phyloP scores from a whole-genome alignment of 2,888 invertebrate species.

The Tachina lurida region DNA sequence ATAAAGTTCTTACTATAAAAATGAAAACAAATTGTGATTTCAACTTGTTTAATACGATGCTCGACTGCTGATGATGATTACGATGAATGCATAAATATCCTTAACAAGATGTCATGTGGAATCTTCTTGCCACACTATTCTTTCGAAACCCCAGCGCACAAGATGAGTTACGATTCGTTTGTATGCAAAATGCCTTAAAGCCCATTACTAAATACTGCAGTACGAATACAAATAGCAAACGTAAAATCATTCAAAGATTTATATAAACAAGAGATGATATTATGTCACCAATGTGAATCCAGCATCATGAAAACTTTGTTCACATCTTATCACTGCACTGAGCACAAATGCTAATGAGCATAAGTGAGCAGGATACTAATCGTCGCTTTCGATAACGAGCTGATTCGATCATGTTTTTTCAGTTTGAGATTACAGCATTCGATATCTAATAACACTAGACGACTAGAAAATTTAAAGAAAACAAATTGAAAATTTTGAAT shows the following conservation, averaged over 20 bases:
- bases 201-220: slow-evolving; percentile 37
- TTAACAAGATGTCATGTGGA: slow-evolving; percentile 24
- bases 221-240: slow-evolving; percentile 1
- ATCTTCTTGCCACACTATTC: slow-evolving; percentile 32
- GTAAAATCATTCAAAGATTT: background rate
- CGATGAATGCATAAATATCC: slow-evolving; percentile 32
- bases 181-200: slow-evolving; percentile 44
- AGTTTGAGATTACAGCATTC: too few relatives aligned
- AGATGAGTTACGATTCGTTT: background rate
- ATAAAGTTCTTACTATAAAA: background rate
- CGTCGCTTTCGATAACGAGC: too few relatives aligned
- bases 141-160: background rate
- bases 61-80: slow-evolving; percentile 26
- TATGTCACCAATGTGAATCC: too few relatives aligned
- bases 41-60: slow-evolving; percentile 24
- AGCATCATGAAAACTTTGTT: too few relatives aligned
- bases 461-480: too few relatives aligned
- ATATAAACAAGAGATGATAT: too few relatives aligned
- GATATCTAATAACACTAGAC: too few relatives aligned
- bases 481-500: too few relatives aligned
- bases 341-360: too few relatives aligned
- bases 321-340: too few relatives aligned
- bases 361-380: too few relatives aligned
- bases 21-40: slow-evolving; percentile 1
- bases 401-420: too few relatives aligned